Conservation (phyloP, 2,888 invertebrate species). For the Temnothorax ravouxi region DNA sequence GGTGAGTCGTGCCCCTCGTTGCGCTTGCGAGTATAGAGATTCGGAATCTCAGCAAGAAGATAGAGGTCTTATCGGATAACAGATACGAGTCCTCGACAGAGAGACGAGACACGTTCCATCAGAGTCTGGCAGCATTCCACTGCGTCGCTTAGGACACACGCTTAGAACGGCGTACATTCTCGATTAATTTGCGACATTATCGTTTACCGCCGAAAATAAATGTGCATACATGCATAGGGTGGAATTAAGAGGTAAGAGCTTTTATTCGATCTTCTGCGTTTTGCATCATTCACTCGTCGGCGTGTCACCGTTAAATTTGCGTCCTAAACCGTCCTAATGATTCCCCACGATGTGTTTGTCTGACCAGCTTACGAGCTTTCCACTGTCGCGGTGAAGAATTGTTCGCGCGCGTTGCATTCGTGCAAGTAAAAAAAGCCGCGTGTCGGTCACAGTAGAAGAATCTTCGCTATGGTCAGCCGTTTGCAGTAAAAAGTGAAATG, state of each 20-base stretch:
- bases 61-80: background rate
- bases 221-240: conserved; percentile 27
- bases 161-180: background rate
- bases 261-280: conserved; percentile 20
- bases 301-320: conserved; percentile 14
- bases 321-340: background rate
- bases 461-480: background rate
- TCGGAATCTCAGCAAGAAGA: background rate
- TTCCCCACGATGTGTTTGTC: background rate
- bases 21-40: background rate
- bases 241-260: conserved; percentile 65
- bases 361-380: background rate
- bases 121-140: conserved; percentile 24
- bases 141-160: conserved; percentile 2
- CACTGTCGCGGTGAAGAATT: conserved; percentile 7
- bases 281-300: conserved; percentile 21
- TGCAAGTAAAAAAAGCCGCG: background rate
- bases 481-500: conserved; percentile 21
- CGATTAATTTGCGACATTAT: background rate
- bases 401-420: background rate
- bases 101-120: conserved; percentile 10
- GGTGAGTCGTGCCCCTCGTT: conserved; percentile 26
- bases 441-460: background rate
- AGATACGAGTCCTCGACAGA: conserved; percentile 15
- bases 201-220: background rate